Conservation (phyloP, 2,888 invertebrate species). For the Apoda limacodes region DNA sequence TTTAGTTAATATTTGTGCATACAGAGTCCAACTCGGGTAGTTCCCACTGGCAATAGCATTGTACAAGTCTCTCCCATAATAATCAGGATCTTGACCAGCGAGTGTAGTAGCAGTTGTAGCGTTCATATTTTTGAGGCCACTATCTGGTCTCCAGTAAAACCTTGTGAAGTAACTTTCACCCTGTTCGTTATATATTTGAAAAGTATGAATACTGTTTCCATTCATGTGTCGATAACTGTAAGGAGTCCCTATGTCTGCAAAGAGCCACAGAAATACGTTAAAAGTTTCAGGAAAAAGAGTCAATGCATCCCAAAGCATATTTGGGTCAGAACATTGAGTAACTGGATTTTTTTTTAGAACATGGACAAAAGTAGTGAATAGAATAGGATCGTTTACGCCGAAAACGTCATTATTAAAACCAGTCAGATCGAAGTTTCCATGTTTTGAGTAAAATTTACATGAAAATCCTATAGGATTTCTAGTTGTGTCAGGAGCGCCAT, state of each 20-base stretch:
- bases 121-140: conserved; percentile 82
- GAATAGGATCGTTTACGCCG: conserved; percentile 85
- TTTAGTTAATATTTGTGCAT: conserved; percentile 84
- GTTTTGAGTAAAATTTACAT: conserved; percentile 90
- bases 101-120: conserved; percentile 74
- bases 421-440: conserved; percentile 90
- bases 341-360: conserved; percentile 93
- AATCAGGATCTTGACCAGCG: conserved; percentile 83
- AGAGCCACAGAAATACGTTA: conserved; percentile 85
- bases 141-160: conserved; percentile 90
- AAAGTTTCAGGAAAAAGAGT: conserved; percentile 84
- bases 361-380: conserved; percentile 92
- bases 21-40: conserved; percentile 80
- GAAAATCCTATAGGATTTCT: conserved; percentile 92
- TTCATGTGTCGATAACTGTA: conserved; percentile 92
- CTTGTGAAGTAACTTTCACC: conserved; percentile 81
- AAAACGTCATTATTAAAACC: conserved; percentile 92
- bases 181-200: conserved; percentile 81
- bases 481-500: conserved; percentile 86
- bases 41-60: conserved; percentile 82
- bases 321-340: conserved; percentile 85
- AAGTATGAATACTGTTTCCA: conserved; percentile 92
- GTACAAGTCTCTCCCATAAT: conserved; percentile 84
- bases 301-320: conserved; percentile 94
- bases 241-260: conserved; percentile 89